These are phyloP conservation scores for Pelosia muscerda DNA, from an alignment of 2,888 invertebrate species.

Conservation along the genomic window DNA sequence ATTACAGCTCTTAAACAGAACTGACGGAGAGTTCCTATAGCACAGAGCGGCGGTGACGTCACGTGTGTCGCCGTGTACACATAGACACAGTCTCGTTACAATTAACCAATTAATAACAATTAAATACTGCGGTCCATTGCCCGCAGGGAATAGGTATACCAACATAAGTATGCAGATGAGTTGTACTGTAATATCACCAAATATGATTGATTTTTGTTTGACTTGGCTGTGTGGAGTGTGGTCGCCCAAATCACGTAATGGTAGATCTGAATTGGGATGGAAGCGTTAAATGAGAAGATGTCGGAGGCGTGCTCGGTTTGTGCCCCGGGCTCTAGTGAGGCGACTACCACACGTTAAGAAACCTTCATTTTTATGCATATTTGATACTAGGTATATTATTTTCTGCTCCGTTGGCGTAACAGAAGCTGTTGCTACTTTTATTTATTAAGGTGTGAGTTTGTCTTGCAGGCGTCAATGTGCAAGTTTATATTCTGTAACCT, in stretches of 20 bases:
- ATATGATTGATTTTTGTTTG: slow-evolving; percentile 24
- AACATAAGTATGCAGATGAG: neutral
- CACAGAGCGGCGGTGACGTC: slow-evolving; percentile 37
- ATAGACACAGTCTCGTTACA: slow-evolving; percentile 62
- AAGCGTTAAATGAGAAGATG: slow-evolving; percentile 69
- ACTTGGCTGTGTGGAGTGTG: slow-evolving; percentile 6
- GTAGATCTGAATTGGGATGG: slow-evolving; percentile 67
- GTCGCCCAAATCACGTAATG: slow-evolving; percentile 62
- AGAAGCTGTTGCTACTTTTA: neutral
- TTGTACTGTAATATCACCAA: neutral
- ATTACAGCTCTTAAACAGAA: slow-evolving; percentile 10
- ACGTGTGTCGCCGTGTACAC: slow-evolving; percentile 26
- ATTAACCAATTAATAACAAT: slow-evolving; percentile 81
- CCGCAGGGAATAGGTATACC: slow-evolving; percentile 23
- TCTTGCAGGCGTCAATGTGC: too few species aligned
- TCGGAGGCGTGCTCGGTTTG: slow-evolving; percentile 54
- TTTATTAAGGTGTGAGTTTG: neutral
- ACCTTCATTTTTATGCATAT: slow-evolving; percentile 25
- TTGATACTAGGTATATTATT: slow-evolving; percentile 5
- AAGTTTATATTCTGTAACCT: neutral
- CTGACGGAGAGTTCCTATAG: slow-evolving; percentile 20
- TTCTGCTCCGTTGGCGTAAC: neutral
- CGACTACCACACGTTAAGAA: slow-evolving; percentile 21
- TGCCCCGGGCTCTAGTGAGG: slow-evolving; percentile 38
- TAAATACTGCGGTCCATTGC: slow-evolving; percentile 50